A percentile compares a stretch with the other conserved stretches of the same genome.
phyloP scores from a whole-genome alignment of 2,113 vertebrate species.

The Sclerurus mexicanus region DNA sequence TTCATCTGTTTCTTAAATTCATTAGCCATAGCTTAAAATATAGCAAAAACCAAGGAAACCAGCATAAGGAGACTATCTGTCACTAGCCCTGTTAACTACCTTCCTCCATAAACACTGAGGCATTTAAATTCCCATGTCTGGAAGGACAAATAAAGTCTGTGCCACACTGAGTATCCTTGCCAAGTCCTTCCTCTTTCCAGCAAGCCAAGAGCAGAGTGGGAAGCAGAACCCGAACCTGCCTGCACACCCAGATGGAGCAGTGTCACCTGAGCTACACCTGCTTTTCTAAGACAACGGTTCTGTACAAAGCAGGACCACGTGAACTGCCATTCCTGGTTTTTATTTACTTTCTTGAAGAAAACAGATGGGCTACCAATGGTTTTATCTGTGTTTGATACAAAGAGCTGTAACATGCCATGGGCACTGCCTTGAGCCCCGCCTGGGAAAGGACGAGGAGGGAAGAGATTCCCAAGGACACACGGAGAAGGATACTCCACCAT shows the following conservation, averaged over 20 bases:
- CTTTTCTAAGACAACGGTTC: neutral
- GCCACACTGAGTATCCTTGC: neutral
- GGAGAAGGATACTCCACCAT: accelerated
- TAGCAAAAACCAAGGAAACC: neutral
- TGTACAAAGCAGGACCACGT: neutral
- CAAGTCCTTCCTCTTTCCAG: neutral
- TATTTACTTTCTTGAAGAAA: neutral
- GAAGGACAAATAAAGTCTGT: neutral
- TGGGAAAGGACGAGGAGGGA: neutral
- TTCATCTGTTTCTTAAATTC: slow-evolving; percentile 45
- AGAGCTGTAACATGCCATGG: accelerated
- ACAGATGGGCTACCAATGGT: neutral
- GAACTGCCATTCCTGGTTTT: neutral
- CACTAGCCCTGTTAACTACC: neutral
- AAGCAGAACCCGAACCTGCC: neutral
- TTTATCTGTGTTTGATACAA: neutral
- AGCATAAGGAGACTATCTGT: neutral
- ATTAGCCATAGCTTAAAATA: slow-evolving; percentile 11
- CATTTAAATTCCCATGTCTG: neutral
- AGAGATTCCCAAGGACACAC: accelerated
- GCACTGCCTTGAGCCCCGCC: neutral
- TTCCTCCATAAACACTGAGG: neutral
- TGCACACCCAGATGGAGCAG: neutral
- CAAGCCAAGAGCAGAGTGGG: neutral
- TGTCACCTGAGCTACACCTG: neutral